A percentile compares a stretch with the other conserved stretches of the same genome.
Conservation (phyloP, 2,888 invertebrate species). For the Netelia melanura region DNA sequence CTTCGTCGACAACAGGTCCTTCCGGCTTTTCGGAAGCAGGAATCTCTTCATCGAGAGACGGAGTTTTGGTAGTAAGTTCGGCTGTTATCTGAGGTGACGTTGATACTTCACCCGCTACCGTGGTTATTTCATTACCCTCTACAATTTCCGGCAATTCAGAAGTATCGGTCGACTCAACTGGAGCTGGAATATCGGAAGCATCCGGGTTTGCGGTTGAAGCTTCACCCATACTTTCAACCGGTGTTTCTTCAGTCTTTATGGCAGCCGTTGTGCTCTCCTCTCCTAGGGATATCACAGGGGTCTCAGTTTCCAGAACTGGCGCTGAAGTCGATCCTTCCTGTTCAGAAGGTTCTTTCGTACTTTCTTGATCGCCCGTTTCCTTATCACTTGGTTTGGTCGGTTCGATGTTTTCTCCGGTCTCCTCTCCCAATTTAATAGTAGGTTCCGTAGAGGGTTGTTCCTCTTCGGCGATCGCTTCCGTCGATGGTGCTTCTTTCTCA, state of each 20-base stretch:
- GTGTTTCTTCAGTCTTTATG: slow-evolving; percentile 28
- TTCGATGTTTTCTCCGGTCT: slow-evolving; percentile 24
- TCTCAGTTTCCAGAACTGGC: slow-evolving; percentile 14
- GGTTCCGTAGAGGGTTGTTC: slow-evolving; percentile 55
- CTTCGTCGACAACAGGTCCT: slow-evolving; percentile 11
- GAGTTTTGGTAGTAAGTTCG: slow-evolving; percentile 35
- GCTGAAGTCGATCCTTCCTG: slow-evolving; percentile 4
- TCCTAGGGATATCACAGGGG: neutral
- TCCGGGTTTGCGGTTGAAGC: slow-evolving; percentile 7
- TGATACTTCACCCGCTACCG: slow-evolving; percentile 1
- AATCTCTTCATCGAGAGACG: slow-evolving; percentile 23
- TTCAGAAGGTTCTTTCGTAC: neutral
- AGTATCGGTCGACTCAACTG: neutral
- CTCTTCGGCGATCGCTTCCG: slow-evolving; percentile 55
- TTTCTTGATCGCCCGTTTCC: slow-evolving; percentile 30
- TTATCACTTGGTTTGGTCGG: slow-evolving; percentile 16
- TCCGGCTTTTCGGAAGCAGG: slow-evolving; percentile 27
- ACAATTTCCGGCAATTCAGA: slow-evolving; percentile 1
- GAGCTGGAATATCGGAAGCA: slow-evolving; percentile 10
- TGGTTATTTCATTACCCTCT: neutral
- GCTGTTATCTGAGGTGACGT: slow-evolving; percentile 10
- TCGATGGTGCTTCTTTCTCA: slow-evolving; percentile 49
- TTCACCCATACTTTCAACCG: slow-evolving; percentile 11
- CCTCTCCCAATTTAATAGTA: slow-evolving; percentile 33
- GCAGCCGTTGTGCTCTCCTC: slow-evolving; percentile 9